Conservation (phyloP, 1,140 invertebrate genomes). For the Druon quercuslanigerum region DNA sequence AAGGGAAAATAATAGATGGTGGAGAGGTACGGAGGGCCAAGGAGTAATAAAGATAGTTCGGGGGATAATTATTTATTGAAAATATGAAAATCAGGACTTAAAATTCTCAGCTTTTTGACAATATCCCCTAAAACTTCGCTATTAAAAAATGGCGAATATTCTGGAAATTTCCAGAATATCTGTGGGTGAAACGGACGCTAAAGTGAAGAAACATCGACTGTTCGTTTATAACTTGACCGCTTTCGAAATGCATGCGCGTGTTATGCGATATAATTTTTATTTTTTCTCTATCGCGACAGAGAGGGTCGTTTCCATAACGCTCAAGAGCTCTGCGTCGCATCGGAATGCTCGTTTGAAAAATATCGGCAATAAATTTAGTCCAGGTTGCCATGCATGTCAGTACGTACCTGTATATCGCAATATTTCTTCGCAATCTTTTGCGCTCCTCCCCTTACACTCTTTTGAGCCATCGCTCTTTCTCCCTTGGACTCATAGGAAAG, state of each 20-base stretch:
- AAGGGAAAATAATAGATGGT: no score
- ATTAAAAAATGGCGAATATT: background rate
- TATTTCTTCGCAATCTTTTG: constrained; percentile 26
- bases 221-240: constrained; percentile 9
- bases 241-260: constrained; percentile 24
- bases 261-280: constrained; percentile 30
- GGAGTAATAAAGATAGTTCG: no score
- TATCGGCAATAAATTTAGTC: constrained; percentile 21
- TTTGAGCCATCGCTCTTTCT: constrained; percentile 18
- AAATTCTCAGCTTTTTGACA: background rate
- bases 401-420: constrained; percentile 18
- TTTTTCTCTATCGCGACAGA: constrained; percentile 21
- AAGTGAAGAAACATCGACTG: background rate
- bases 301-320: constrained; percentile 12
- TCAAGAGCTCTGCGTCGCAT: constrained; percentile 10
- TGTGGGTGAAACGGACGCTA: background rate
- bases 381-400: constrained; percentile 1
- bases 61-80: no score
- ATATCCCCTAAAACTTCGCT: no score
- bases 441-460: background rate
- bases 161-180: background rate
- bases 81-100: background rate
- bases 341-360: constrained; percentile 22
- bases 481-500: background rate
- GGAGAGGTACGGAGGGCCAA: no score